A percentile compares a stretch with the other conserved stretches of the same genome.
These are phyloP conservation scores for Bucorvus abyssinicus DNA, from an alignment of 2,797 vertebrate genomes.

Conservation along the genomic window DNA sequence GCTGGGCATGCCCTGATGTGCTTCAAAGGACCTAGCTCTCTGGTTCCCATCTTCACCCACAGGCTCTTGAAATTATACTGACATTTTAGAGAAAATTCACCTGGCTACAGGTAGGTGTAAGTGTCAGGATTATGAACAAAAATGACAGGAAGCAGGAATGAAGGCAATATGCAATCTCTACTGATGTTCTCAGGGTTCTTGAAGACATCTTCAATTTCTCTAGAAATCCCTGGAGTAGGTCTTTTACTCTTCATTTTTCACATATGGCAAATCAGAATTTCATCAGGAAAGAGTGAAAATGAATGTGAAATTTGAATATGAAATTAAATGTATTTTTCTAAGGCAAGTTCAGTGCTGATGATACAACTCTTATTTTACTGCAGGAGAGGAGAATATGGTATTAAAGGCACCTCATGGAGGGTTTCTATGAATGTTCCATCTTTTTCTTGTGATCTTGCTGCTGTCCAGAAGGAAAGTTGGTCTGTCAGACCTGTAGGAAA, in stretches of 20 bases:
- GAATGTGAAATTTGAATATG: not conserved
- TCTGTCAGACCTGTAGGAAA: not conserved
- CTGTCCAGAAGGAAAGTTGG: not conserved
- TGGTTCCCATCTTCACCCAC: not conserved
- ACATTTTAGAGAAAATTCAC: not conserved
- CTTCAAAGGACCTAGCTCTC: not conserved
- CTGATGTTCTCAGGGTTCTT: not conserved
- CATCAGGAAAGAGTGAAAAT: not conserved
- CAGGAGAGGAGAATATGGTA: not conserved
- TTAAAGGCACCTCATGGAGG: not conserved
- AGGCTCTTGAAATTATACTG: not conserved
- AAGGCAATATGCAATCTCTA: not conserved
- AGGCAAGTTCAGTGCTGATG: not conserved
- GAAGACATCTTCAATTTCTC: not conserved
- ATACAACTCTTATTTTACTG: not conserved
- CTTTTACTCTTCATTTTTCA: not conserved
- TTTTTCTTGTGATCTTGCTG: not conserved
- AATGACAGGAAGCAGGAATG: not conserved
- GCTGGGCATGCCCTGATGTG: not conserved
- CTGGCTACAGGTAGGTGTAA: not conserved
- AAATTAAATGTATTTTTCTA: not conserved
- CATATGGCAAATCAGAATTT: not conserved
- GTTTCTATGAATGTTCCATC: not conserved
- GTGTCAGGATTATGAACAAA: not conserved
- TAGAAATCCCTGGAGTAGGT: not conserved